A percentile compares a stretch with the other conserved stretches of the same genome.
Conservation (phyloP, 2,113 vertebrate species). For the Aptenodytes patagonicus region DNA sequence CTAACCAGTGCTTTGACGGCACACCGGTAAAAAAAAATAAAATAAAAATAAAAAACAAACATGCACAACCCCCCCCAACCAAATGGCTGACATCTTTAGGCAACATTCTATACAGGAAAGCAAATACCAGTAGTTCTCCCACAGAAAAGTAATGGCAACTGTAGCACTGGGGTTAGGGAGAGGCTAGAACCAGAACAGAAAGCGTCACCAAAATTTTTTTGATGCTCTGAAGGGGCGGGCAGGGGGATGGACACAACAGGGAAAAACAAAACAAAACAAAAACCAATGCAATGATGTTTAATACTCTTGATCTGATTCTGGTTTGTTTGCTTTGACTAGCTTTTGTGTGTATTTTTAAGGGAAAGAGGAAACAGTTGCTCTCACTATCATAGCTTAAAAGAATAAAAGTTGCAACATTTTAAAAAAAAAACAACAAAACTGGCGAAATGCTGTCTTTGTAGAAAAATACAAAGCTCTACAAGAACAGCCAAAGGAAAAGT, state of each 20-base stretch:
- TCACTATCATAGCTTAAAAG: conserved; percentile 63
- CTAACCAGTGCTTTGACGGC: conserved; percentile 52
- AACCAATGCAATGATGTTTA: neutral
- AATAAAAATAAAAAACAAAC: neutral
- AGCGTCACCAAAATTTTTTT: conserved; percentile 43
- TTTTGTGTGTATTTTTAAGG: conserved; percentile 8
- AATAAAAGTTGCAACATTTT: conserved; percentile 52
- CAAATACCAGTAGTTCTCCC: conserved; percentile 74
- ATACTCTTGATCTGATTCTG: conserved; percentile 53
- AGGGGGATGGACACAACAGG: neutral
- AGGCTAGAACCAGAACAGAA: conserved; percentile 54
- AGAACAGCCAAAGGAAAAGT: conserved; percentile 70
- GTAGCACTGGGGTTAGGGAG: conserved; percentile 42
- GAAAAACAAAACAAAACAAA: neutral
- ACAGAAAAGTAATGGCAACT: conserved; percentile 69
- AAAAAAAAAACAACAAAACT: neutral
- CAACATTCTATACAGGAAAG: conserved; percentile 69
- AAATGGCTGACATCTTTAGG: conserved; percentile 64
- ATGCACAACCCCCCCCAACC: conserved; percentile 57
- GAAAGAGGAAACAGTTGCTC: conserved; percentile 67
- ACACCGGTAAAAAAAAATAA: conserved; percentile 19
- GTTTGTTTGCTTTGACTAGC: neutral
- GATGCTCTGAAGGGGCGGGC: neutral
- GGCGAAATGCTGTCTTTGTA: conserved; percentile 50
- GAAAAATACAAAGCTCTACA: conserved; percentile 61